Conservation (phyloP, 2,113 vertebrate species). For the Edolisoma coerulescens region DNA sequence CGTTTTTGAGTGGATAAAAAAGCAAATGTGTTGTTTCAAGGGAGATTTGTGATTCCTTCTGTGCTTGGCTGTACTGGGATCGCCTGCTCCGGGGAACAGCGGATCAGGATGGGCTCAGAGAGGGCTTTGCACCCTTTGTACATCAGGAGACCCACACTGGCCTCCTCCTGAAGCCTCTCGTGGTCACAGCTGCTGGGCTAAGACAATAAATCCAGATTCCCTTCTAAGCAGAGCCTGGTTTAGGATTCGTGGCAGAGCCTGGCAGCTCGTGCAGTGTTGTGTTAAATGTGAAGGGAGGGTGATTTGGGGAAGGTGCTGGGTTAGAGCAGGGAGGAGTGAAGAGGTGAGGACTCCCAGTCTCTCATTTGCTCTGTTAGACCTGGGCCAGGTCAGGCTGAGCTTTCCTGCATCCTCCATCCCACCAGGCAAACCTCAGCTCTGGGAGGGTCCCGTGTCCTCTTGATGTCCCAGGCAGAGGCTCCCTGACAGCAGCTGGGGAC, state of each 20-base stretch:
- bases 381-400: background rate
- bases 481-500: background rate
- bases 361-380: background rate
- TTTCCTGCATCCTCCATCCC: background rate
- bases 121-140: background rate
- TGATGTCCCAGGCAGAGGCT: background rate
- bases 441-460: background rate
- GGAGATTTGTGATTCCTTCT: background rate
- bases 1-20: background rate
- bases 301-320: background rate
- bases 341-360: background rate
- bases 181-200: background rate
- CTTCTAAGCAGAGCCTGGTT: background rate
- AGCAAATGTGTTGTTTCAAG: background rate
- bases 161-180: background rate
- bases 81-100: background rate
- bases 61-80: background rate
- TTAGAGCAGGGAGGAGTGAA: background rate
- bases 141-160: accelerated
- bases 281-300: background rate
- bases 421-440: background rate
- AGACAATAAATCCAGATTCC: background rate
- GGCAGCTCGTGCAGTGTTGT: background rate
- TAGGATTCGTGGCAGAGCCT: background rate
- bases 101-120: background rate